phyloP scores from a whole-genome alignment of 2,113 vertebrate genomes.

The Phyllostomus discolor region DNA sequence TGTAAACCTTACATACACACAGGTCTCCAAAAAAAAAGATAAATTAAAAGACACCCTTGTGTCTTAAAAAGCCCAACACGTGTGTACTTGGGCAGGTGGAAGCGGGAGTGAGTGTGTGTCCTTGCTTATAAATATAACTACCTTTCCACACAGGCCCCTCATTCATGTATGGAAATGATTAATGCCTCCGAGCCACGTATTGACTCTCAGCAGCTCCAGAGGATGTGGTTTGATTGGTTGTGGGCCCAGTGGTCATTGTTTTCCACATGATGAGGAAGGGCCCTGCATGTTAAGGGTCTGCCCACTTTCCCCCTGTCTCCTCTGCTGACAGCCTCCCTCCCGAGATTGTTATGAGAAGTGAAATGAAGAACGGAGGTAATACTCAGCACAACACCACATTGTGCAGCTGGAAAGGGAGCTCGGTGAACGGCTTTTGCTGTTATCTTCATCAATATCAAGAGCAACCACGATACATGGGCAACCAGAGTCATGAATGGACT shows the following conservation, averaged over 20 bases:
- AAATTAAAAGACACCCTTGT: conserved; percentile 43
- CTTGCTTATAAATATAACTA: neutral
- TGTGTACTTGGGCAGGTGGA: neutral
- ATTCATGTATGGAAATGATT: conserved; percentile 25
- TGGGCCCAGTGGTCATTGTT: neutral
- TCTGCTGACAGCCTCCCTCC: neutral
- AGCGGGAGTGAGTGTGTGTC: neutral
- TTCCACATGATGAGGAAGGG: neutral
- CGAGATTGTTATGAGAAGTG: neutral
- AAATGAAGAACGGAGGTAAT: neutral
- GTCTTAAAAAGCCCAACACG: conserved; percentile 15
- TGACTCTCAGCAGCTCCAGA: neutral
- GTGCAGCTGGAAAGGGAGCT: neutral
- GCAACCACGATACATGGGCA: neutral
- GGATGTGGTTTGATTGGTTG: neutral
- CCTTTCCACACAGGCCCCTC: neutral
- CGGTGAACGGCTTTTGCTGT: neutral
- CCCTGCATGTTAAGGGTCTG: neutral
- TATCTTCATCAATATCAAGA: neutral
- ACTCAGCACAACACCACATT: neutral
- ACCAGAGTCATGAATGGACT: neutral
- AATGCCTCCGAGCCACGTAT: neutral
- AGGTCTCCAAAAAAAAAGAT: neutral
- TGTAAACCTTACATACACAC: conserved; percentile 54
- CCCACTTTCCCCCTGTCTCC: neutral